Base-by-base conservation (phyloP, 2,888 invertebrate species). In the Eristalinus sepulchralis region DNA sequence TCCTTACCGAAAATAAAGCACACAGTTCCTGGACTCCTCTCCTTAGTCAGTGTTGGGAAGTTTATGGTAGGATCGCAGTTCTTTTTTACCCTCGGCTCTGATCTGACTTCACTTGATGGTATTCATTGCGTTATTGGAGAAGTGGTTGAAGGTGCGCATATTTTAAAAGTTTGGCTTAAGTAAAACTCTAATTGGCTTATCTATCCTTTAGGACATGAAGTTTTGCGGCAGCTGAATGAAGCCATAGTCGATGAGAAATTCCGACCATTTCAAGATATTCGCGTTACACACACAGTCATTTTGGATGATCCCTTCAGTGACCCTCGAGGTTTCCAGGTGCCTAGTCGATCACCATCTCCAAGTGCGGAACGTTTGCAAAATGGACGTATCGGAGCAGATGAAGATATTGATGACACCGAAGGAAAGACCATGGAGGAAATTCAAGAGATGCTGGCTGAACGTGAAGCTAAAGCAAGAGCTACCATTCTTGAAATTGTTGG, bases 401-500 rank as follows among this genome's bases (percentile, higher is more conserved):
- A 99, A 93, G 96, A 96, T 71, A 95, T 98, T 80, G 97, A 98
- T 92, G 98, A 98, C 90, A 96, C 96, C 0, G 95, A 96, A 88
- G 98, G 98, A 0, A 97, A 97, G 93, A 95, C 95, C n/a, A 94
- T 94, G 53, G 95, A 95, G 89, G 97, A 99, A 93, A 94, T 99
- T 68, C 95, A 95, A 88, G 98, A 98, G 93, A 95, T 97, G 91
- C 94, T 97, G 88, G 96, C 97, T 85, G 96, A 97, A 88, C 96
- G 97, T 88, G 99, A 99, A 92, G 99, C 99, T 0, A 97, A 97
- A 93, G 98, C 99, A 1, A 94, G 99, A 89, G 99, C 99, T 0
- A 98, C 99, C 24, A 98, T 99, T 89, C 94, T 99, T 55, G 99
- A 99, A 94, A 99, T 99, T 94, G 98, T 99, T 24, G 99, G 99